Percentiles rank a stretch among this genome's conserved stretches.
Conservation (phyloP, 2,797 vertebrate species). For the Pogonophryne albipinna region DNA sequence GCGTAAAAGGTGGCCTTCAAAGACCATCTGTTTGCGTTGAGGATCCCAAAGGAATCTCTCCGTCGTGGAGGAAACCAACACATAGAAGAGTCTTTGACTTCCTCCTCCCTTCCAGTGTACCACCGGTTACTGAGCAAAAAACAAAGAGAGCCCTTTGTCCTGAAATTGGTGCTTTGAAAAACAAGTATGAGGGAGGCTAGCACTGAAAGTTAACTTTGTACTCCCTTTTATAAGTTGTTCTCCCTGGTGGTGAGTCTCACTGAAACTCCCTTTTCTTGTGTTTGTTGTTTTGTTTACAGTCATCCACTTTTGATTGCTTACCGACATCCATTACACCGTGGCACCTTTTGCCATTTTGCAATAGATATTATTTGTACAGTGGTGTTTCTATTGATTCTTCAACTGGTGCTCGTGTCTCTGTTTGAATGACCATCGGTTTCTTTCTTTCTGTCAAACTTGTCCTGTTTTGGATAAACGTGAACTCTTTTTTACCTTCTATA, state of each 20-base stretch:
- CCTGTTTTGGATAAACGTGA: constrained; percentile 77
- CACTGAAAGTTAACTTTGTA: constrained; percentile 59
- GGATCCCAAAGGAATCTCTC: constrained; percentile 56
- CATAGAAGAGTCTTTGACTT: constrained; percentile 64
- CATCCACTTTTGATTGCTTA: constrained; percentile 55
- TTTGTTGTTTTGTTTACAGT: constrained; percentile 61
- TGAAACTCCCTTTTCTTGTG: constrained; percentile 66
- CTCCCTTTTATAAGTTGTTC: constrained; percentile 70
- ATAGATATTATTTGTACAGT: constrained; percentile 77
- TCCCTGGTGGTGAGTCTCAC: constrained; percentile 61
- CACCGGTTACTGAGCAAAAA: constrained; percentile 70
- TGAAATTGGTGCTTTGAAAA: constrained; percentile 75
- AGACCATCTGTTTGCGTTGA: constrained; percentile 52
- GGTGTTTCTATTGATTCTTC: constrained; percentile 78
- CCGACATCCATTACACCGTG: constrained; percentile 35
- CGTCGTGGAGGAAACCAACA: constrained; percentile 53
- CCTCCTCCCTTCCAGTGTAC: constrained; percentile 59
- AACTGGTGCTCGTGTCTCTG: constrained; percentile 82
- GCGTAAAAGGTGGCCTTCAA: constrained; percentile 37
- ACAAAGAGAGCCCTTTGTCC: constrained; percentile 56
- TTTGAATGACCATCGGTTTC: constrained; percentile 72
- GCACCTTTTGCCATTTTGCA: constrained; percentile 47
- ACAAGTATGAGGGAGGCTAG: constrained; percentile 46
- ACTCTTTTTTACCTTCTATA: constrained; percentile 84
- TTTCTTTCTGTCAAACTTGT: constrained; percentile 52